Evolutionary conservation across 2,888 invertebrate species (phyloP).

Genomic region (Rosalia funebris): DNA sequence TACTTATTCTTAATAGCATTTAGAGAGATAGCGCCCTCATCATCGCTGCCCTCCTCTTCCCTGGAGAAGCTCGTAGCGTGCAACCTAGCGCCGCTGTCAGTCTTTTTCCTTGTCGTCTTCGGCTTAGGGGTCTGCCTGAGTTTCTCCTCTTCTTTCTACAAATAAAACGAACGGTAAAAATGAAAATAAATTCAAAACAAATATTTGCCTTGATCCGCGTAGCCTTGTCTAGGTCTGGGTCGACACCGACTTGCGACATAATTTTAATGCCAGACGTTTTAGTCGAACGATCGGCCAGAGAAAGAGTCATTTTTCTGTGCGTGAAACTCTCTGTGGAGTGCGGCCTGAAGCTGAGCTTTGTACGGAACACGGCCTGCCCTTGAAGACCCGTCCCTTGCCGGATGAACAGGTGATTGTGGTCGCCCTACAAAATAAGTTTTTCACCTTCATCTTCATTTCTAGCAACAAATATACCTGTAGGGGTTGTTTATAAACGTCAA

Average conservation of each 20-base stretch:
- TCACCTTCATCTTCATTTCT: background rate
- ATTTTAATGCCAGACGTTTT: constrained; percentile 97
- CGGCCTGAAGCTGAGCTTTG: constrained; percentile 96
- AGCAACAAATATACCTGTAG: constrained; percentile 70
- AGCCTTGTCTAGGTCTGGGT: constrained; percentile 93
- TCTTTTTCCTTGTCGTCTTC: constrained; percentile 59
- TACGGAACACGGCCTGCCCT: constrained; percentile 96
- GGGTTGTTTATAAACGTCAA: constrained; percentile 96
- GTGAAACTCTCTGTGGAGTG: constrained; percentile 99
- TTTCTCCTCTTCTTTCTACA: constrained; percentile 95
- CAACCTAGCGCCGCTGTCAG: constrained; percentile 56
- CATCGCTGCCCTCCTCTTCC: constrained; percentile 90
- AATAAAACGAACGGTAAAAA: constrained; percentile 22
- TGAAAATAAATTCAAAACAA: constrained; percentile 9
- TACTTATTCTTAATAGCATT: constrained; percentile 95
- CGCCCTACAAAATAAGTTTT: constrained; percentile 70
- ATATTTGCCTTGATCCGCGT: constrained; percentile 84
- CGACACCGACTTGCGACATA: constrained; percentile 89
- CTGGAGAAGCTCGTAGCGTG: constrained; percentile 64
- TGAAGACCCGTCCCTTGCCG: constrained; percentile 98
- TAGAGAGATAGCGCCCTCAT: constrained; percentile 91
- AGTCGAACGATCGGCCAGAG: constrained; percentile 92
- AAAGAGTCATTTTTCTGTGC: constrained; percentile 98
- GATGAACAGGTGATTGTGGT: constrained; percentile 97
- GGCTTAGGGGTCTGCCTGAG: constrained; percentile 84